A percentile compares a stretch with the other conserved stretches of the same genome.
These are phyloP conservation scores for Onychorhynchus coronatus DNA, from an alignment of 2,113 vertebrate genomes.

Conservation along the genomic window DNA sequence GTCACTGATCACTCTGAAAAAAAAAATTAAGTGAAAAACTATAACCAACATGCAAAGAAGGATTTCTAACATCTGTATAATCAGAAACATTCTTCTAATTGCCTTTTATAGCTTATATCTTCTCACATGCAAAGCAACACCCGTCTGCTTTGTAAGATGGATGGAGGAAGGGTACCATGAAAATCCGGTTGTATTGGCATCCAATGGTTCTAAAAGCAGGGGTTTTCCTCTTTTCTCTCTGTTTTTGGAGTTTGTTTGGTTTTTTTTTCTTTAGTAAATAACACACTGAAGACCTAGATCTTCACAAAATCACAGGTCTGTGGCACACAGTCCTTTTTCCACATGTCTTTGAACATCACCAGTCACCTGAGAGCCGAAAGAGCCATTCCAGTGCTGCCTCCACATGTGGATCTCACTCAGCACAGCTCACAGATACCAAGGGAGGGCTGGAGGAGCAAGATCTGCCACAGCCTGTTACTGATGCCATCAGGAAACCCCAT, in stretches of 20 bases:
- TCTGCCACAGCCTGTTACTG: not conserved
- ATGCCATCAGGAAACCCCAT: not conserved
- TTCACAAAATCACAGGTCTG: not conserved
- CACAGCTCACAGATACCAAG: not conserved
- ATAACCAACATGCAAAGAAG: accelerated
- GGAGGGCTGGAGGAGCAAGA: not conserved
- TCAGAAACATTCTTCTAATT: not conserved
- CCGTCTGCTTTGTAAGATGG: not conserved
- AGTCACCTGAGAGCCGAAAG: not conserved
- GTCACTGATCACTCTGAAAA: not conserved
- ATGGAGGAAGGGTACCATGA: not conserved
- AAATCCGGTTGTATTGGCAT: not conserved
- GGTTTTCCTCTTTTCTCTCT: not conserved
- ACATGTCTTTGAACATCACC: not conserved
- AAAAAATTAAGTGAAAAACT: not conserved
- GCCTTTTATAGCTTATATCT: not conserved
- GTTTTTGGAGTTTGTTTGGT: not conserved
- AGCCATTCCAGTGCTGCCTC: accelerated
- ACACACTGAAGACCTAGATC: not conserved
- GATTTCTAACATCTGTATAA: not conserved
- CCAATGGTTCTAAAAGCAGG: accelerated
- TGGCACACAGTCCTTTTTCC: not conserved
- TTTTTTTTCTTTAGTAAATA: not conserved
- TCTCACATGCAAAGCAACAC: not conserved
- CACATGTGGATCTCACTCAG: accelerated